Evolutionary conservation across 2,888 invertebrate genomes (phyloP).

Genomic region (Diaphora mendica): DNA sequence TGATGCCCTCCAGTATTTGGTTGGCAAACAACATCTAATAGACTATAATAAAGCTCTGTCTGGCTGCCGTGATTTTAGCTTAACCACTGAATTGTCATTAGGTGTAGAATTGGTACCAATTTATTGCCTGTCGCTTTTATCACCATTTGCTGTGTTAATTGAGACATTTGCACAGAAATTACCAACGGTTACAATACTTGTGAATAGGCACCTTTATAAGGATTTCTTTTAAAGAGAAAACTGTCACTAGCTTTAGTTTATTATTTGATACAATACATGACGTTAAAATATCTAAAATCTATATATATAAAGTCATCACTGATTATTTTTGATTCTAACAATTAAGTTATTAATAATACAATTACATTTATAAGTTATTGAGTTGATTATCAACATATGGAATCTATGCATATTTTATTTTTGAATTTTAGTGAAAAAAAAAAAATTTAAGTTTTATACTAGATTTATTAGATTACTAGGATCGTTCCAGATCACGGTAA

Average conservation of each 20-base stretch:
- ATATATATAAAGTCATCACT: too few species aligned
- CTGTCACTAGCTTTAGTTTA: neutral
- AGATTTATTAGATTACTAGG: too few species aligned
- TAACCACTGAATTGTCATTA: constrained; percentile 68
- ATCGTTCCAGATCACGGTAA: neutral
- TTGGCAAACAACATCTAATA: constrained; percentile 56
- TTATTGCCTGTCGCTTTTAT: constrained; percentile 75
- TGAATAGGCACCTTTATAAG: constrained; percentile 54
- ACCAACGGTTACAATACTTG: constrained; percentile 57
- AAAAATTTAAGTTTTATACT: too few species aligned
- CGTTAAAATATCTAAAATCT: too few species aligned
- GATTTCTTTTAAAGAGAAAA: constrained; percentile 45
- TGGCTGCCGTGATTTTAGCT: constrained; percentile 55
- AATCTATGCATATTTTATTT: too few species aligned
- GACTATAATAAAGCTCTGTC: constrained; percentile 51
- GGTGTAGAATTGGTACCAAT: constrained; percentile 71
- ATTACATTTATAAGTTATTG: too few species aligned
- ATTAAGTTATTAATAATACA: too few species aligned
- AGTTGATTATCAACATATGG: too few species aligned
- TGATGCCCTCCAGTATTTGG: constrained; percentile 30
- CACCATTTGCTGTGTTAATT: constrained; percentile 76
- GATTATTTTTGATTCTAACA: too few species aligned
- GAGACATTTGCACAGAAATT: constrained; percentile 79
- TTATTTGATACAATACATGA: neutral
- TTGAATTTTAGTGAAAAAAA: too few species aligned